These are phyloP conservation scores for Dallia pectoralis DNA, from an alignment of 2,797 vertebrate genomes.

Conservation along the genomic window DNA sequence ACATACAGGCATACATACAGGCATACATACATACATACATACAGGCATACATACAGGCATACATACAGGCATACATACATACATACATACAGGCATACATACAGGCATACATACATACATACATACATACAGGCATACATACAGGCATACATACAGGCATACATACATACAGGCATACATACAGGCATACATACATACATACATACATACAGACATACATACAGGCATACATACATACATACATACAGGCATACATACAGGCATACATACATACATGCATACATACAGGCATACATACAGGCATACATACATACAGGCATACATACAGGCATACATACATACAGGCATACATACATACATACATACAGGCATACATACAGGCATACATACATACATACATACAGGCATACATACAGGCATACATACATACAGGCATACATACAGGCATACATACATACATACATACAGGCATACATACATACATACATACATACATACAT, in stretches of 20 bases:
- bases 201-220: no score
- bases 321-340: slow-evolving; percentile 23
- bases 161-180: no score
- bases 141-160: slow-evolving; percentile 20
- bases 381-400: neutral
- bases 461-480: slow-evolving; percentile 13
- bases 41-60: neutral
- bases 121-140: slow-evolving; percentile 14
- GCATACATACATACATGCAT: neutral
- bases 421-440: no score
- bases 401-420: no score
- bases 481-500: no score
- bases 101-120: neutral
- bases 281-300: no score
- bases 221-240: neutral
- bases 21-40: slow-evolving; percentile 18
- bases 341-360: neutral
- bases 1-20: no score
- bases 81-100: no score
- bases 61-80: slow-evolving; percentile 13
- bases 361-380: no score
- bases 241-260: no score
- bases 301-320: neutral
- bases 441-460: neutral
- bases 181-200: neutral